phyloP scores from a whole-genome alignment of 1,140 invertebrate species.

The Sminthurinus signatus region DNA sequence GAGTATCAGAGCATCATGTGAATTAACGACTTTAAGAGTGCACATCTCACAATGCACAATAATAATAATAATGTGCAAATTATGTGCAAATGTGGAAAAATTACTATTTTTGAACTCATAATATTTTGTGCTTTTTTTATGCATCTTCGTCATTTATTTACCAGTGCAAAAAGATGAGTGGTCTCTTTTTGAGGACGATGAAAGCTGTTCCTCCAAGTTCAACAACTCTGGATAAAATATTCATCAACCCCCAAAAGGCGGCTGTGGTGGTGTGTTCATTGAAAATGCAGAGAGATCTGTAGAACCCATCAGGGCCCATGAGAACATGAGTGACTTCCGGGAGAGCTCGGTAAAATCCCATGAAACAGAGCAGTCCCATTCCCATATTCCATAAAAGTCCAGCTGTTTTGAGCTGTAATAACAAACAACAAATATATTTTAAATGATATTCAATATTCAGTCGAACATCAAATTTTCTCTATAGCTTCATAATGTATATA shows the following conservation, averaged over 20 bases:
- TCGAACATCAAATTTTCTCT: no score
- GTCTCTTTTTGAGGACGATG: constrained; percentile 34
- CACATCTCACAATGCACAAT: no score
- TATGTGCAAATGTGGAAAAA: no score
- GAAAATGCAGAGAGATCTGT: constrained; percentile 20
- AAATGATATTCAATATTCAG: no score
- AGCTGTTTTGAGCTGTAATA: constrained; percentile 16
- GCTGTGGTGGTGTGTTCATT: constrained; percentile 27
- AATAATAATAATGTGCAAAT: no score
- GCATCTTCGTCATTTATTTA: no score
- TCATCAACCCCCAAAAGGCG: constrained; percentile 33
- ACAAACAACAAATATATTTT: no score
- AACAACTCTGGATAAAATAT: constrained; percentile 28
- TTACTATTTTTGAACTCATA: no score
- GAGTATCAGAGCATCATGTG: no score
- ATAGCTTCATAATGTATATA: no score
- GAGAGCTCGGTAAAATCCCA: constrained; percentile 24
- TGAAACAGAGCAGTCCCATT: constrained; percentile 22
- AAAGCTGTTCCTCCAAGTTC: constrained; percentile 35
- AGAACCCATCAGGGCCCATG: constrained; percentile 13
- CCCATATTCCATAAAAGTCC: constrained; percentile 34
- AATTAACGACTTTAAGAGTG: no score
- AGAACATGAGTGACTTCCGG: constrained; percentile 21
- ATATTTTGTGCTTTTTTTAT: no score
- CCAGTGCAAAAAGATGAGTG: constrained; percentile 39